Evolutionary conservation across 1,140 invertebrate species (phyloP).

Genomic region (Fopius arisanus): DNA sequence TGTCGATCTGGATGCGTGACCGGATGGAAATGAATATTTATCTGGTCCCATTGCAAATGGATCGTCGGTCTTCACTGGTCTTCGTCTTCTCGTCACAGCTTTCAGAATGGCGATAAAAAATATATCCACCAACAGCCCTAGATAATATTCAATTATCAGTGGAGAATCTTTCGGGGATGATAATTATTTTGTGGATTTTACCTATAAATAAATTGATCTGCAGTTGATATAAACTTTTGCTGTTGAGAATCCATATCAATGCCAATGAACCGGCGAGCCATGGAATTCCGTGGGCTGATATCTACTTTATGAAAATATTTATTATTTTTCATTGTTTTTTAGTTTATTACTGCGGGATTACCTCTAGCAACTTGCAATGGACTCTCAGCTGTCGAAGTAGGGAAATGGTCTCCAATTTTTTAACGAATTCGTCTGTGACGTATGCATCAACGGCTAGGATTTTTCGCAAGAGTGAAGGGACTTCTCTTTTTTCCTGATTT

Average conservation of each 20-base stretch:
- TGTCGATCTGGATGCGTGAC: slow-evolving; percentile 88
- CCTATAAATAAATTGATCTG: slow-evolving; percentile 87
- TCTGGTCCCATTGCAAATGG: slow-evolving; percentile 73
- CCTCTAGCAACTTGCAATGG: slow-evolving; percentile 75
- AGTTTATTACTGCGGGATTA: slow-evolving; percentile 48
- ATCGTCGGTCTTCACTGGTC: slow-evolving; percentile 79
- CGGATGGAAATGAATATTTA: slow-evolving; percentile 95
- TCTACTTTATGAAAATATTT: slow-evolving; percentile 59
- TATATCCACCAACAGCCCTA: slow-evolving; percentile 88
- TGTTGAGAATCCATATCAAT: slow-evolving; percentile 77
- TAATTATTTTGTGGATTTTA: too few relatives aligned
- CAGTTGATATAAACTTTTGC: slow-evolving; percentile 74
- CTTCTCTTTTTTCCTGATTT: slow-evolving; percentile 61
- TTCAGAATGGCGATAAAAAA: slow-evolving; percentile 84
- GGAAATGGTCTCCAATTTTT: slow-evolving; percentile 65
- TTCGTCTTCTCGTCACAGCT: slow-evolving; percentile 76
- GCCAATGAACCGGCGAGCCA: slow-evolving; percentile 81
- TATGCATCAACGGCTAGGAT: slow-evolving; percentile 70
- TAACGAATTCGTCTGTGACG: slow-evolving; percentile 72
- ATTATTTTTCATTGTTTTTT: slow-evolving; percentile 1
- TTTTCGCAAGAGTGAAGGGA: slow-evolving; percentile 65
- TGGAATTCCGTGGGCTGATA: slow-evolving; percentile 88
- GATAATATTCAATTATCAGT: slow-evolving; percentile 42
- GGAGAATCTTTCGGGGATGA: background rate
- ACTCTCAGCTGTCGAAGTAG: slow-evolving; percentile 69